Base-by-base conservation (phyloP, 2,797 vertebrate genomes). In the Macroramphosus scolopax region DNA sequence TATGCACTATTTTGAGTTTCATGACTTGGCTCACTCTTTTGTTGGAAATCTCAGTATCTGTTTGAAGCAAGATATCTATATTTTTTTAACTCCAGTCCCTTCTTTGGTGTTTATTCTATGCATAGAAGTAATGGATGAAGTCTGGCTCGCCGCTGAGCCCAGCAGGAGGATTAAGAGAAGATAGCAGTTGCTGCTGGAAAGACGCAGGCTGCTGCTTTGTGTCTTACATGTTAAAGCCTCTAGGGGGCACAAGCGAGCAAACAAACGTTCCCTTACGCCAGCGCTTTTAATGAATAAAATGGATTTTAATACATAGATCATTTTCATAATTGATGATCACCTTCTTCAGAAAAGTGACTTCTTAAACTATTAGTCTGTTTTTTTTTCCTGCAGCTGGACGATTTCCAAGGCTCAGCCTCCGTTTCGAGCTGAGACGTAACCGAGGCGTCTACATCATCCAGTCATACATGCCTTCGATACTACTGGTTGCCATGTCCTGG, bases 401-500 rank as follows among this genome's bases (percentile, higher is more conserved):
- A 57, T 99, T 98, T 77, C 96, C 96, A 1, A 89, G 96, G 29
- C 93, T 99, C 61, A 97, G 95, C 38, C 92, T 99, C 49, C 92
- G 92, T 47, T 97, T 99, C 73, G 74, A 92, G 53, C 87, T 98
- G 18, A 89, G 95, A 61, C 89, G 96, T 39, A 98, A 98, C 39
- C 85, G 96, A 17, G 96, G 97, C 0, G 95, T 99, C 76, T 97
- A 99, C 85, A 98, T 99, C 86, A 99, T 99, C 73, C 95, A 99
- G 85, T 98, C 96, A 10, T 99, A 99, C 2, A 93, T 99, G 89
- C 97, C 97, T 11, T 98, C 96, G 0, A 92, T 99, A 63, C 77
- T 99, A 0, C 81, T 99, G 55, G 97, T 99, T 1, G 96, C 94
- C 79, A 99, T 98, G 97, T 98, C 95, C 0, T 99, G 97, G 96